Evolutionary conservation across 2,797 vertebrate species (phyloP).

Genomic region (Amazona finschi): DNA sequence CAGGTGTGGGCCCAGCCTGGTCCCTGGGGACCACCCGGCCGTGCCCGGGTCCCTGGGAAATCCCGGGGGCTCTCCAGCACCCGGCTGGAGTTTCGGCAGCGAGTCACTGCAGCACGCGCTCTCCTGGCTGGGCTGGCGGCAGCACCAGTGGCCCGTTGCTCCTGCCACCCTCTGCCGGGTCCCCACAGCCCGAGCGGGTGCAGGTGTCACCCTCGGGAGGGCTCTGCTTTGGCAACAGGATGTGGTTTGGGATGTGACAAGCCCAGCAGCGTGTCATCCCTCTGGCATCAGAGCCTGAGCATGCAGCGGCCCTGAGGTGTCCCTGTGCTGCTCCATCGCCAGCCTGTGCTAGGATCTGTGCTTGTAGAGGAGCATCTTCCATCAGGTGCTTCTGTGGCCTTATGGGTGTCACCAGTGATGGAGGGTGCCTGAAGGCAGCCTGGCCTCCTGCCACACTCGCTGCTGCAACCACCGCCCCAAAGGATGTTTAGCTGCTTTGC

Average conservation of each 20-base stretch:
- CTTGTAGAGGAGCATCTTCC: neutral
- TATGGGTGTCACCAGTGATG: neutral
- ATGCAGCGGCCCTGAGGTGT: accelerated
- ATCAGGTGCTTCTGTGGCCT: neutral
- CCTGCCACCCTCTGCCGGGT: accelerated
- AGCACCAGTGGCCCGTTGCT: neutral
- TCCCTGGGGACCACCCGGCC: neutral
- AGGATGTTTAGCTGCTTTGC: neutral
- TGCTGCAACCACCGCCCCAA: neutral
- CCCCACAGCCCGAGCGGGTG: neutral
- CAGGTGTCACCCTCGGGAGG: neutral
- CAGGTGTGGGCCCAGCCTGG: neutral
- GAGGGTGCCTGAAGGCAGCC: neutral
- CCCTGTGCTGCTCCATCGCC: accelerated
- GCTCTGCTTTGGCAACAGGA: slow-evolving; percentile 15
- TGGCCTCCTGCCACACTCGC: accelerated
- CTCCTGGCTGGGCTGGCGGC: accelerated
- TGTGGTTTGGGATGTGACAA: slow-evolving; percentile 28
- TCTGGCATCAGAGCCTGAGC: neutral
- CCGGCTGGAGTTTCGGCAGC: neutral
- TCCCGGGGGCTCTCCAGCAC: slow-evolving; percentile 3
- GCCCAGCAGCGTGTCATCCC: neutral
- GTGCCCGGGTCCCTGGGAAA: neutral
- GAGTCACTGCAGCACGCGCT: neutral
- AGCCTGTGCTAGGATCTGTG: neutral